Percentiles rank a stretch among this genome's conserved stretches.
Conservation (phyloP, 2,888 invertebrate genomes). For the Pantelozetes paolii region DNA sequence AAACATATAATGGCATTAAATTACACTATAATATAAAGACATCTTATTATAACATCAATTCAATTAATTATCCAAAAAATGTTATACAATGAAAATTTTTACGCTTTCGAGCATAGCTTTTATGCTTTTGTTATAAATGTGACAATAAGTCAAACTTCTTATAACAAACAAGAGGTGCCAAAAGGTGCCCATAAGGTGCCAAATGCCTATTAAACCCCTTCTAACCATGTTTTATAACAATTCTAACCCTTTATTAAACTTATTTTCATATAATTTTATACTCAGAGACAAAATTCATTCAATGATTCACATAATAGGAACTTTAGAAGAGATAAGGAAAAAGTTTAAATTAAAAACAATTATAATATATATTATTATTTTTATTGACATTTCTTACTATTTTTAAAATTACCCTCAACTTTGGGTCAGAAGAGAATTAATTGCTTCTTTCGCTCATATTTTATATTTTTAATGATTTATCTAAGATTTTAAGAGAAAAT, state of each 20-base stretch:
- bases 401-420: too few species aligned
- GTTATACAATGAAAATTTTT: slow-evolving; percentile 19
- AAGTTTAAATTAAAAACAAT: too few species aligned
- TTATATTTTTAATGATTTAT: not conserved
- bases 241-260: not conserved
- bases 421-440: not conserved
- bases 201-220: not conserved
- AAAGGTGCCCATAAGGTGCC: not conserved
- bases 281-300: too few species aligned
- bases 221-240: not conserved
- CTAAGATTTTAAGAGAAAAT: too few species aligned
- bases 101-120: not conserved
- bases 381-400: too few species aligned
- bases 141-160: not conserved
- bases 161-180: slow-evolving; percentile 10
- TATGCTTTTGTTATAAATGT: not conserved
- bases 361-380: too few species aligned
- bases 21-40: not conserved
- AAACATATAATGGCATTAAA: not conserved
- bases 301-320: not conserved
- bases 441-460: not conserved
- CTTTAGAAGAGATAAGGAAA: not conserved
- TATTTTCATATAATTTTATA: not conserved
- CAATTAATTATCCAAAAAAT: slow-evolving; percentile 17
- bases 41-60: not conserved